Evolutionary conservation across 64 coral and sea anemone genomes (phyloP), one percentile per base, ranked within the genome.

Genomic region (Stichodactyla mertensii): DNA sequence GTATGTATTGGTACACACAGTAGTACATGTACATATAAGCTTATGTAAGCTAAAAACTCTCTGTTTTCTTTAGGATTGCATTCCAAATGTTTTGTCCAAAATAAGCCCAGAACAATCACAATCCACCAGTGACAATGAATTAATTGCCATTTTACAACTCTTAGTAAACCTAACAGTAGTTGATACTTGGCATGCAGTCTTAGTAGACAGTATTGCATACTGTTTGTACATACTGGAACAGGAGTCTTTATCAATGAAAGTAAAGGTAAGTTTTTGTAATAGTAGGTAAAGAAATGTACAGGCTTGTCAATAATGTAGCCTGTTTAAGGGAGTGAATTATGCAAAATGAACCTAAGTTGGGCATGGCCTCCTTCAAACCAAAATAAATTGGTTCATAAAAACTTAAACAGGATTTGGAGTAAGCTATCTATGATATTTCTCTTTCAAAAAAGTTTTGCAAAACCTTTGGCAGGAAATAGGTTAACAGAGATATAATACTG

Each of bases 141-240:
- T 64, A 16, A 55, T 61, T 85, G 53, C 57, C 27, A 61, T 85
- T 31, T 64, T 85, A 22, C 57, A 85, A 61, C 60, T 85, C 5
- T 64, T 85, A 24, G 83, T 85, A 10, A 85, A 85, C 83, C 20
- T 85, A 52, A 55, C 83, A n/a, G 60, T 85, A 15, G 83, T 85
- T 18, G 60, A 85, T 36, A 85, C 83, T 55, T 61, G 83, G 56
- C 83, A 85, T 85, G 55, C 27, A 20, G 83, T 26, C 19, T 18
- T 85, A 14, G n/a, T 20, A 81, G 51, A 81, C 6, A 9, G 78
- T 81, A 16, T 81, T 16, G 15, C n/a, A 19, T 81, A 81, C 78
- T 81, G 78, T 55, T 81, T 81, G 36, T 15, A 6, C 16, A 53
- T 81, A 81, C 12, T 81, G 13, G 51, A 81, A 7, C 31, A 81